These are phyloP conservation scores for Promerops cafer DNA, from an alignment of 2,113 vertebrate species.

Conservation along the genomic window DNA sequence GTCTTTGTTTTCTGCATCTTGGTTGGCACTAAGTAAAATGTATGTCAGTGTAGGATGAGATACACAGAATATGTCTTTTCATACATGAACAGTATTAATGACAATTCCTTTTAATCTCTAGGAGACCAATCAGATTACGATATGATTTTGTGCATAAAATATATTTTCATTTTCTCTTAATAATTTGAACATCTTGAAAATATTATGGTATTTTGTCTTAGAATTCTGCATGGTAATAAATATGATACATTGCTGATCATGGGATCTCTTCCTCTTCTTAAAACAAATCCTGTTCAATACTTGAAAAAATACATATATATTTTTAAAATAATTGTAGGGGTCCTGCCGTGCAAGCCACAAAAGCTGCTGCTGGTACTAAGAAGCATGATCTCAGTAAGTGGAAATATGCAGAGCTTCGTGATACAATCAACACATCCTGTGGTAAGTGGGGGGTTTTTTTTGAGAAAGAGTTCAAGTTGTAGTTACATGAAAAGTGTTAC, in stretches of 20 bases:
- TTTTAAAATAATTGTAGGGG: slow-evolving; percentile 69
- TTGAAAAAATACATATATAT: neutral
- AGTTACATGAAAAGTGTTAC: neutral
- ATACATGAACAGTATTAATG: neutral
- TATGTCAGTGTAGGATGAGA: neutral
- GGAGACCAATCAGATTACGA: neutral
- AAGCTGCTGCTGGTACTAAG: slow-evolving; percentile 83
- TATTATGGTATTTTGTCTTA: neutral
- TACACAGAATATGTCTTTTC: neutral
- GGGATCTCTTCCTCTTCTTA: neutral
- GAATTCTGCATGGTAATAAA: neutral
- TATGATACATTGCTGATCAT: fast-evolving
- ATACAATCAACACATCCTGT: slow-evolving; percentile 97
- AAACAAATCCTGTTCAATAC: neutral
- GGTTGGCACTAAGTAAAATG: neutral
- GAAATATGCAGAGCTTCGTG: slow-evolving; percentile 96
- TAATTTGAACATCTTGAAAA: neutral
- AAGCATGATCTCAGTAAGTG: slow-evolving; percentile 97
- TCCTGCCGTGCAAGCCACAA: slow-evolving; percentile 86
- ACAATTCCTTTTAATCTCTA: neutral
- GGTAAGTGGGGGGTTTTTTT: slow-evolving; percentile 69
- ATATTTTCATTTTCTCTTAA: neutral
- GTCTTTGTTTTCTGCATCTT: neutral
- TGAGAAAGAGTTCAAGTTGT: neutral
- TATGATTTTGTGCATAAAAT: neutral